Conservation (phyloP, 2,113 vertebrate genomes). For the Taxidea taxus region DNA sequence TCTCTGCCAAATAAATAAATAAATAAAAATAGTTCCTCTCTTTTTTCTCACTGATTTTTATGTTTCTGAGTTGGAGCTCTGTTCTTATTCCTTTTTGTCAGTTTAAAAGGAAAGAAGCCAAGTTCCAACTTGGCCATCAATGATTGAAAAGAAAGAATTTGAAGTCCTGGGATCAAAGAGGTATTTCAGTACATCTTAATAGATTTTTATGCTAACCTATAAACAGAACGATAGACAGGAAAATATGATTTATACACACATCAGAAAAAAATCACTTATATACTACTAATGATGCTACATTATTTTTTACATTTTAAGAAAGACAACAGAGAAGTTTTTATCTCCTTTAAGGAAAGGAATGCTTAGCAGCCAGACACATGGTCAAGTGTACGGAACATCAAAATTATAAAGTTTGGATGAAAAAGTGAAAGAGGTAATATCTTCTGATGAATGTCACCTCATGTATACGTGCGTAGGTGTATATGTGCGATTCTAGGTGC, state of each 20-base stretch:
- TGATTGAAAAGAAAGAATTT: neutral
- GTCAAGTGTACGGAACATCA: neutral
- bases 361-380: neutral
- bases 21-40: neutral
- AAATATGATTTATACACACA: neutral
- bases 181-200: neutral
- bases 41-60: neutral
- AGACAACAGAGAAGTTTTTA: neutral
- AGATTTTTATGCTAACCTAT: neutral
- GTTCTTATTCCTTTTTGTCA: neutral
- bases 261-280: neutral
- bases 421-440: neutral
- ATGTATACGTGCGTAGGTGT: neutral
- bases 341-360: neutral
- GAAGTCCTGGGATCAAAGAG: neutral
- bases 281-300: neutral
- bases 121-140: neutral
- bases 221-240: neutral
- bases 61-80: neutral
- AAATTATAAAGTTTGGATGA: neutral
- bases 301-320: conserved; percentile 12
- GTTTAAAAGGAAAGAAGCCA: conserved; percentile 30
- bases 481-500: neutral
- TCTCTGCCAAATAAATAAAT: too few species aligned
- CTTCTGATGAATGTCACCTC: neutral